Evolutionary conservation across 2,797 vertebrate species (phyloP), one percentile per base, ranked within the genome.

Genomic region (Threskiornis aethiopicus): DNA sequence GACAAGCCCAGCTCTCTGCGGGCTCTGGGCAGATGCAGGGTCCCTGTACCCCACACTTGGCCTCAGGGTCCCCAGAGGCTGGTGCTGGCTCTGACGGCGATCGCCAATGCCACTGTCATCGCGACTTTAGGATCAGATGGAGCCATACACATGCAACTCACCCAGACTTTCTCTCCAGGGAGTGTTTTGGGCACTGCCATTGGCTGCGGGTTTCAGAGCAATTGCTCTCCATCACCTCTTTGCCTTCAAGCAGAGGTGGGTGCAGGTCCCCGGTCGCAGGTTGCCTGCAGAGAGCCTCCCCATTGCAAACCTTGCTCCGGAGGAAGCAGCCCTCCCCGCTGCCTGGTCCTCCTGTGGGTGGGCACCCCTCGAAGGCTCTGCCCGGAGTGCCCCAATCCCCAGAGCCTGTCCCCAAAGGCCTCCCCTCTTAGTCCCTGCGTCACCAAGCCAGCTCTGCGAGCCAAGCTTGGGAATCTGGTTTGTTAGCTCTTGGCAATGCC

Each of bases 401-500:
- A 4, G 66, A 91, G 37, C 58, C 29, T 22, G 28, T 76, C 55
- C 71, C 51, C 69, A 51, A 81, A 83, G 55, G 24, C 67, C 77
- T 90, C 47, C n/a, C 26, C 39, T 64, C 41, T 28, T 5, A 9
- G 37, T 37, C 54, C 77, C 81, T 10, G 29, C 6, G 2, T 52
- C 83, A 73, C 79, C 0, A 0, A 95, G 73, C 37, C 91, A 89
- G 65, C 52, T 87, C 72, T 54, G 62, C 1, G 5, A 94, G 91
- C 87, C 89, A 93, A 92, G 67, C 85, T 47, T 25, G 8, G 79
- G 94, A 96, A 90, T 88, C 88, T 92, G 66, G 44, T 91, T 91
- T 1, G 0, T 93, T 96, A 93, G 81, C 51, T 93, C 82, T 91
- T 85, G 82, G 94, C 94, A 94, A 69, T 90, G 84, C 91, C 97